Evolutionary conservation across 2,113 vertebrate genomes (phyloP).

Genomic region (Rallus limicola): DNA sequence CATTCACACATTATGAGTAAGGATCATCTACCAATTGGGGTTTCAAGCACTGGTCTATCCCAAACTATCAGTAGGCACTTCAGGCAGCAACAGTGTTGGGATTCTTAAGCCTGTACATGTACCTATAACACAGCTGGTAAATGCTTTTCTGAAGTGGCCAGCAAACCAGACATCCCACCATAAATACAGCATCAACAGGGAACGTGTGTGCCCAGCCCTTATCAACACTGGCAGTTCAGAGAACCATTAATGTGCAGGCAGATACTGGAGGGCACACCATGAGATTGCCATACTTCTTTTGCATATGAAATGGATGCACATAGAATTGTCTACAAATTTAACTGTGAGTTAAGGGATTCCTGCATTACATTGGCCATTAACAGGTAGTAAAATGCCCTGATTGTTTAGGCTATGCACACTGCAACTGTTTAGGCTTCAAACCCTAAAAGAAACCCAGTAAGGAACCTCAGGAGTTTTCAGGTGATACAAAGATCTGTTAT

Average conservation of each 20-base stretch:
- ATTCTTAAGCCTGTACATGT: not conserved
- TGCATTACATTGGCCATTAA: not conserved
- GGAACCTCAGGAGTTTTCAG: not conserved
- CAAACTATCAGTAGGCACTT: not conserved
- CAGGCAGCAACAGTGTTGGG: not conserved
- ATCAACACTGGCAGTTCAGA: not conserved
- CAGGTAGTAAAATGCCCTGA: not conserved
- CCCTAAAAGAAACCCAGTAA: not conserved
- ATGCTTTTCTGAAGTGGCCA: not conserved
- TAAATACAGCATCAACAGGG: not conserved
- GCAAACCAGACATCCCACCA: not conserved
- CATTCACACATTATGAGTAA: not conserved
- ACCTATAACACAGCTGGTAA: not conserved
- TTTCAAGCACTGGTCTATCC: not conserved
- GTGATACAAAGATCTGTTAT: not conserved
- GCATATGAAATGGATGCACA: not conserved
- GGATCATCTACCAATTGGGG: not conserved
- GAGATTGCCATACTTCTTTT: not conserved
- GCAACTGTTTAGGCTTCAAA: not conserved
- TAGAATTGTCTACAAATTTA: not conserved
- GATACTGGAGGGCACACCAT: fast-evolving
- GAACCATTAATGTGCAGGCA: not conserved
- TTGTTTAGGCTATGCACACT: not conserved
- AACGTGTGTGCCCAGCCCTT: not conserved
- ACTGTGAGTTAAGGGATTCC: not conserved